Conservation (phyloP, 2,113 vertebrate genomes). For the Corythornis cristatus region DNA sequence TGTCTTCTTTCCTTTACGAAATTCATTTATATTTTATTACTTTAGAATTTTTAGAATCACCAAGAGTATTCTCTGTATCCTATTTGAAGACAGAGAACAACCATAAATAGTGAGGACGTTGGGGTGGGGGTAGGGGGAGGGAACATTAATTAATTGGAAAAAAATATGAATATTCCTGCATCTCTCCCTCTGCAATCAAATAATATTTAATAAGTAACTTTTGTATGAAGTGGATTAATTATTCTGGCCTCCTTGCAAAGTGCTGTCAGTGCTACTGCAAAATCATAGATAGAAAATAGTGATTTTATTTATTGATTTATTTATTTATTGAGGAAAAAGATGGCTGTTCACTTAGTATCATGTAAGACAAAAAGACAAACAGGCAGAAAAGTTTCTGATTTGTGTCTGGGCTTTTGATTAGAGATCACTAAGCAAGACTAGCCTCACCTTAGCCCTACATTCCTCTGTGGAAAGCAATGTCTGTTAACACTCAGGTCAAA, state of each 20-base stretch:
- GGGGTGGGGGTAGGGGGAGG: no score
- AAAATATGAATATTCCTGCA: not conserved
- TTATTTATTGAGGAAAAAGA: not conserved
- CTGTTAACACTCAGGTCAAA: not conserved
- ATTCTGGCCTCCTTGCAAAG: not conserved
- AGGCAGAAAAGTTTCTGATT: not conserved
- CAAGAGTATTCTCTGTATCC: not conserved
- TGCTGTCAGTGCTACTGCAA: not conserved
- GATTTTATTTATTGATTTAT: not conserved
- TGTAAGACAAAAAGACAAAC: not conserved
- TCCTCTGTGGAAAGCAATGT: slow-evolving; percentile 11
- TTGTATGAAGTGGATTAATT: not conserved
- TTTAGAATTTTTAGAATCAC: not conserved
- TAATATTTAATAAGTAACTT: not conserved
- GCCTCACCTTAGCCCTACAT: not conserved
- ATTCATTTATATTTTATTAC: not conserved
- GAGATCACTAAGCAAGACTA: slow-evolving; percentile 20
- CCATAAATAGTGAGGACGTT: not conserved
- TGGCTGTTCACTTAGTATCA: not conserved
- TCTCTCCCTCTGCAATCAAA: not conserved
- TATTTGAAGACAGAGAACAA: fast-evolving
- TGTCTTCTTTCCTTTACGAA: not conserved
- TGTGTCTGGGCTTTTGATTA: not conserved
- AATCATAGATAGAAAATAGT: not conserved
- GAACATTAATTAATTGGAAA: not conserved